Conservation (phyloP, 2,113 vertebrate genomes). For the Pollachius pollachius region DNA sequence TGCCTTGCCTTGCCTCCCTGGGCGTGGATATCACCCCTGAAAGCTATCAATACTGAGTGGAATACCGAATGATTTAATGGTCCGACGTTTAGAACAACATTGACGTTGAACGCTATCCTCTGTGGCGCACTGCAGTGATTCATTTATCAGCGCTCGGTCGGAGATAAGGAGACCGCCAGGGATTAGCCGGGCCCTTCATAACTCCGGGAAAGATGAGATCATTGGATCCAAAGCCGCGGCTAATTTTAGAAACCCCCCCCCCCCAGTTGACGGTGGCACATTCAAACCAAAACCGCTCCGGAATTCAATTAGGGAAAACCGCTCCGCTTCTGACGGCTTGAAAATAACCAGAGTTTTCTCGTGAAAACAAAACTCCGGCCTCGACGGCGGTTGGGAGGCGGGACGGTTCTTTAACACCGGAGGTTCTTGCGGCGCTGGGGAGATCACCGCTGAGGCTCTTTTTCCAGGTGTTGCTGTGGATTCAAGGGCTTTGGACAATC, state of each 20-base stretch:
- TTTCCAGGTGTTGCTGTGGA: constrained; percentile 82
- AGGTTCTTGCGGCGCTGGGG: background rate
- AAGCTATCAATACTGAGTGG: constrained; percentile 25
- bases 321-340: constrained; percentile 70
- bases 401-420: constrained; percentile 54
- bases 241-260: constrained; percentile 64
- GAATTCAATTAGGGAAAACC: constrained; percentile 75
- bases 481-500: constrained; percentile 72
- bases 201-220: constrained; percentile 73
- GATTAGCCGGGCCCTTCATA: constrained; percentile 50
- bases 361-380: constrained; percentile 64
- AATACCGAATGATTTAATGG: constrained; percentile 39
- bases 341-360: constrained; percentile 71
- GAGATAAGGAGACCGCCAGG: constrained; percentile 48
- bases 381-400: constrained; percentile 68
- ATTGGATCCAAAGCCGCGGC: constrained; percentile 55
- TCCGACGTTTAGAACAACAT: constrained; percentile 45
- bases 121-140: constrained; percentile 39
- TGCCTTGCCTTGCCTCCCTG: too few relatives aligned
- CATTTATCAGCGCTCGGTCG: constrained; percentile 53
- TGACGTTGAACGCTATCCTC: constrained; percentile 50
- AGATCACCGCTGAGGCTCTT: constrained; percentile 77
- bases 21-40: background rate
- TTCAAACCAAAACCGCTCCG: constrained; percentile 72
- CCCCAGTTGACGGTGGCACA: constrained; percentile 65